phyloP scores from a whole-genome alignment of 35 echinoderm and acorn worm species.

The Ophioderma brevispina region DNA sequence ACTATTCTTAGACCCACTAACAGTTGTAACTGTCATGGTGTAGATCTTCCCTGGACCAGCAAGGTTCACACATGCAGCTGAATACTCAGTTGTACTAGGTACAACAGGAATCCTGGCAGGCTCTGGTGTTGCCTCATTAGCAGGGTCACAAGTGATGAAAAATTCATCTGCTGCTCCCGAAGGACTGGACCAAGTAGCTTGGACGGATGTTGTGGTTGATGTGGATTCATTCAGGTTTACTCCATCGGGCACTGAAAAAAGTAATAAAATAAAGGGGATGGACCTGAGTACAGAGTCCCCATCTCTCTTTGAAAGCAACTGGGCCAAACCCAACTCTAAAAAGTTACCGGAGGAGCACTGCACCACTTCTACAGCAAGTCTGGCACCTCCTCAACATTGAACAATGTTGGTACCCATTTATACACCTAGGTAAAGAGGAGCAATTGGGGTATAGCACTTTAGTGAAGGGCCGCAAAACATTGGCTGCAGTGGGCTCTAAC shows the following conservation, averaged over 20 bases:
- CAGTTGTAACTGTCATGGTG: background rate
- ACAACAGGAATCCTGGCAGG: background rate
- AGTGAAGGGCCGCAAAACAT: no score
- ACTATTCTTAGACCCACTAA: background rate
- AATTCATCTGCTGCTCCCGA: background rate
- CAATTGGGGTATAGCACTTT: no score
- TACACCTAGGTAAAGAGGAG: no score
- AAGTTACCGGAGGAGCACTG: no score
- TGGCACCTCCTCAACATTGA: no score
- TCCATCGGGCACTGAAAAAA: background rate
- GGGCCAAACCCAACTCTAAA: no score
- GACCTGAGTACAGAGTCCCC: no score
- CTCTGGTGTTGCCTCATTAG: background rate
- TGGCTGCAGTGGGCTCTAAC: no score
- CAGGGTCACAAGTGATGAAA: background rate
- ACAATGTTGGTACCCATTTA: no score
- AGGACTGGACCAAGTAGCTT: background rate
- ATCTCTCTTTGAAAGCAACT: no score
- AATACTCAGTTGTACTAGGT: background rate
- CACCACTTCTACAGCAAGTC: no score
- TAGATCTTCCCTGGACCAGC: background rate
- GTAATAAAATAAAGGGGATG: no score
- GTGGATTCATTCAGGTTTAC: background rate
- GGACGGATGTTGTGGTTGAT: background rate
- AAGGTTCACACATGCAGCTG: background rate